phyloP scores from a whole-genome alignment of 2,888 invertebrate genomes.

The Eilema caniola region DNA sequence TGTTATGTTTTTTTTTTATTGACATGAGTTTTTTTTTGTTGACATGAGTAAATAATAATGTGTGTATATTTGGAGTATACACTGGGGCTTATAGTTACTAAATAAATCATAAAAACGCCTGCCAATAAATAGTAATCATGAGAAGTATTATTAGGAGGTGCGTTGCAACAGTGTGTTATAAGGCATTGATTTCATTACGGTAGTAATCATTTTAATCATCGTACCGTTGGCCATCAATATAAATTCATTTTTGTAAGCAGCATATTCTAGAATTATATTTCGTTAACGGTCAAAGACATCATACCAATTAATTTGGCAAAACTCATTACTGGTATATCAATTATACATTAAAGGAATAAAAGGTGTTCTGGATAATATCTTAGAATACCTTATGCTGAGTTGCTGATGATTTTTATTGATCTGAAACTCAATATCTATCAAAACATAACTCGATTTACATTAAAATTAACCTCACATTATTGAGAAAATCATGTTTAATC shows the following conservation, averaged over 20 bases:
- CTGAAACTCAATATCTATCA: conserved; percentile 34
- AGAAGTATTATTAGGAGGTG: too few relatives aligned
- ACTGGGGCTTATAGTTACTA: too few relatives aligned
- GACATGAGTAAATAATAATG: too few relatives aligned
- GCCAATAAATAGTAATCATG: too few relatives aligned
- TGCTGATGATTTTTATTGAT: conserved; percentile 20
- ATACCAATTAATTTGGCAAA: neutral
- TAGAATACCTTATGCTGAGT: neutral
- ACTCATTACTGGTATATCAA: neutral
- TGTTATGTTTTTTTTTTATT: too few relatives aligned
- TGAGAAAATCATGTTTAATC: conserved; percentile 45
- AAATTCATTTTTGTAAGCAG: conserved; percentile 1
- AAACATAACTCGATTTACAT: conserved; percentile 25
- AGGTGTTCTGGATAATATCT: neutral
- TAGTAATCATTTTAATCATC: neutral
- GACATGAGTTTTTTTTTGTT: too few relatives aligned
- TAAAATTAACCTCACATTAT: conserved; percentile 30
- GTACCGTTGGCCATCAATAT: neutral
- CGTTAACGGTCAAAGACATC: neutral
- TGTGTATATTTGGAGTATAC: too few relatives aligned
- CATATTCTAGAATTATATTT: neutral
- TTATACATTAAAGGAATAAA: neutral
- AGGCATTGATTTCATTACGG: neutral
- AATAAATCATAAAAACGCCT: too few relatives aligned
- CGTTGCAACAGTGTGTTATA: too few relatives aligned